phyloP scores from a whole-genome alignment of 2,797 vertebrate genomes.

The Catamblyrhynchus diadema region DNA sequence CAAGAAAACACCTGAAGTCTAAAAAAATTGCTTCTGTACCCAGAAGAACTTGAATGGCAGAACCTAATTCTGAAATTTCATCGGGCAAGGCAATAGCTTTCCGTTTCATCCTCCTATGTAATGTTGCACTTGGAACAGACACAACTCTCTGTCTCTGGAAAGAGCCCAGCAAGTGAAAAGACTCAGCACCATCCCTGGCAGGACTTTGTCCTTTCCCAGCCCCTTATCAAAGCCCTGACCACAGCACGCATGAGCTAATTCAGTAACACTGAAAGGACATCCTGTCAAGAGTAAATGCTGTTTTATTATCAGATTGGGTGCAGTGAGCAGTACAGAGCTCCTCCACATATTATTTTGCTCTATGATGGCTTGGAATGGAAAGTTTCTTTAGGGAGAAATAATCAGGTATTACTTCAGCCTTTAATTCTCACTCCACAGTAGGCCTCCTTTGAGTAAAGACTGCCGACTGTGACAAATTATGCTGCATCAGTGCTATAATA shows the following conservation, averaged over 20 bases:
- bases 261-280: not conserved
- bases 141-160: not conserved
- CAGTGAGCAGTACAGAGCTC: not conserved
- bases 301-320: not conserved
- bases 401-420: constrained; percentile 49
- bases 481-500: constrained; percentile 40
- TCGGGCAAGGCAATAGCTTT: not conserved
- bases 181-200: not conserved
- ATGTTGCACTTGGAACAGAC: not conserved
- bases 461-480: constrained; percentile 68
- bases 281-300: not conserved
- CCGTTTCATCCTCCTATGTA: not conserved
- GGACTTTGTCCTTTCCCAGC: not conserved
- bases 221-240: not conserved
- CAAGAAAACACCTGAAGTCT: not conserved
- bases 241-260: not conserved
- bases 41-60: not conserved
- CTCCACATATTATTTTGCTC: not conserved
- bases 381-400: constrained; percentile 39
- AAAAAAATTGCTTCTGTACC: not conserved
- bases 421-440: constrained; percentile 36
- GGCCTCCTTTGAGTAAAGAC: constrained; percentile 26
- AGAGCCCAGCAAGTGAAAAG: not conserved
- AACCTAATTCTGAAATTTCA: not conserved
- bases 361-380: not conserved